Base-by-base conservation (phyloP, 2,888 invertebrate species). In the Alcis repandata region DNA sequence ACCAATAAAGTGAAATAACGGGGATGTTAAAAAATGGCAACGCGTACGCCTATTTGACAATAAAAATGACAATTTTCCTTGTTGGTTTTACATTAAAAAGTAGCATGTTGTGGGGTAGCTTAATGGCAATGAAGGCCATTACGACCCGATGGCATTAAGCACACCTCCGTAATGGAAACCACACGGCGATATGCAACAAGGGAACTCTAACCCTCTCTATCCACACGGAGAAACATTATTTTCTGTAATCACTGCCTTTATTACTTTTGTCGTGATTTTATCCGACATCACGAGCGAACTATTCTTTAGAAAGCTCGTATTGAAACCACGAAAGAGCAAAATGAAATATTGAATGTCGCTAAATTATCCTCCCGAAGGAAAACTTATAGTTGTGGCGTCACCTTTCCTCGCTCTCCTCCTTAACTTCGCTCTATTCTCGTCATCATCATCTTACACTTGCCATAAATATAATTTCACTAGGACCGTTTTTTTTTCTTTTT, bases 111-210 rank as follows among this genome's bases (percentile, higher is more conserved):
- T 85, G 84, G 89, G 90, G 90, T 82, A 75, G 76, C 74, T 79
- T 91, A 91, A 92, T 91, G 88, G 90, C 76, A 77, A 79, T 75
- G 78, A 82, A 85, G 86, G 84, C 87, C 88, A 90, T 91, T 90
- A 91, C 79, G 75, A 82, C 77, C 85, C 83, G 81, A 85, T 87
- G 86, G 82, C 80, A 82, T 87, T 88, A 88, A 87, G 78, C 81
- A 85, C 86, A 88, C 90, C 87, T 88, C 83, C 36, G 69, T 89
- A 86, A 90, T 91, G 87, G 85, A 86, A 88, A 87, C 88, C 88
- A 79, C 88, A 87, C 81, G 83, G 80, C 77, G 70, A 79, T 85
- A 83, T 88, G 87, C 84, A 85, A 83, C 83, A 81, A 80, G 86
- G 84, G 77, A 72, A 68, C 62, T 76, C 69, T 61, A 68, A 76